Evolutionary conservation across 2,797 vertebrate species (phyloP), one percentile per base, ranked within the genome.

Genomic region (Brotula barbata): DNA sequence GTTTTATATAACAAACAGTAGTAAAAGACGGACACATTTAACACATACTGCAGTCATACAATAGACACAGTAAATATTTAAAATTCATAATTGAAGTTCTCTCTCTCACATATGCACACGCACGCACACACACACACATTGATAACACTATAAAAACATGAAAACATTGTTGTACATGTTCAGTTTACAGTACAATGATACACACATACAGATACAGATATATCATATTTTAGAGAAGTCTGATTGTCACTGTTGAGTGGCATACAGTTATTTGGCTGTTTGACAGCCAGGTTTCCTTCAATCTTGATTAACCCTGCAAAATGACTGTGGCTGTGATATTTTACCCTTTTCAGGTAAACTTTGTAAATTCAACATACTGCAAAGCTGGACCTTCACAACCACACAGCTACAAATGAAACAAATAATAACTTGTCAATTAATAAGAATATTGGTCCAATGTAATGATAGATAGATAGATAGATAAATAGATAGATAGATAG

Each of bases 1-100:
- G 83, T 85, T 86, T 85, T 78, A 63, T 73, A 85, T 87, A 87
- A 81, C 84, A 89, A 90, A 87, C 63, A 81, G 81, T 87, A 89
- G 86, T 75, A 90, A 89, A 88, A 85, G 64, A 86, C 76, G 78
- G 75, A 75, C 83, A 67, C 80, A 86, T 85, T 81, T 55, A 84
- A 85, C 71, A 86, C 71, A 65, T 75, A 70, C 85, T 69, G 71
- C 71, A 87, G 54, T 82, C 65, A 75, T 75, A 82, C 73, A 75
- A 69, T 63, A 84, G 7, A 78, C 43, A 68, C 37, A 60, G 61
- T 65, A 56, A 14, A 75, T 80, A 75, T 36, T 14, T 11, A 39
- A 89, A 80, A 82, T 86, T 89, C 82, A 78, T 81, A 81, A 84
- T 80, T 87, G 52, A 65, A 81, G 50, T 68, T 13, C n/a, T 28